phyloP scores from a whole-genome alignment of 1,140 invertebrate genomes.

The Dendrolimus punctatus region DNA sequence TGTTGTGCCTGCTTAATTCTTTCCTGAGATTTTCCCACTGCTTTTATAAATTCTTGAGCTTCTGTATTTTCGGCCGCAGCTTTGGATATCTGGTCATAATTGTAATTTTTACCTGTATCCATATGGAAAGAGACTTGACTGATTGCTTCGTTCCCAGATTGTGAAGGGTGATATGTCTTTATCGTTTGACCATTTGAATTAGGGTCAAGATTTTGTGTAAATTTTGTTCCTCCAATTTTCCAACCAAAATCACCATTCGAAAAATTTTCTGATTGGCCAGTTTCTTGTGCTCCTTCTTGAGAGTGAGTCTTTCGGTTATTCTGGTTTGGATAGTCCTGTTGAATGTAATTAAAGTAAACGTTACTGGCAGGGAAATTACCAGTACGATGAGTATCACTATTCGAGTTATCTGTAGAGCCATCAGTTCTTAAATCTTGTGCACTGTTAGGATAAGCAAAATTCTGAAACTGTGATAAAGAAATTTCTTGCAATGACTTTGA shows the following conservation, averaged over 20 bases:
- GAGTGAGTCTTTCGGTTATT: conserved; percentile 32
- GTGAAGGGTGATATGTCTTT: conserved; percentile 27
- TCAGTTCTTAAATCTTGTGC: conserved; percentile 34
- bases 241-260: conserved; percentile 67
- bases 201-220: conserved; percentile 32
- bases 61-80: conserved; percentile 37
- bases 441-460: conserved; percentile 35
- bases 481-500: conserved; percentile 45
- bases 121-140: conserved; percentile 63
- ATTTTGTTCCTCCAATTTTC: conserved; percentile 57
- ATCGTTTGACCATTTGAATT: conserved; percentile 30
- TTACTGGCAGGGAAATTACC: conserved; percentile 48
- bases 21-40: conserved; percentile 62
- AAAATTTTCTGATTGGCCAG: conserved; percentile 37
- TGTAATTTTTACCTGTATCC: conserved; percentile 49
- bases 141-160: conserved; percentile 30
- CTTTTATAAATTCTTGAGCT: conserved; percentile 59
- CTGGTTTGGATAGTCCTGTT: conserved; percentile 37
- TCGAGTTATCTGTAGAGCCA: conserved; percentile 29
- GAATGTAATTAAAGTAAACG: conserved; percentile 44
- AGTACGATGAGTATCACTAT: conserved; percentile 44
- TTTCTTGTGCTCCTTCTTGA: conserved; percentile 38
- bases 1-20: conserved; percentile 39
- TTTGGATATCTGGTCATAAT: conserved; percentile 51
- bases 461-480: conserved; percentile 34